Evolutionary conservation across 2,888 invertebrate genomes (phyloP).

Genomic region (Oligia strigilis): DNA sequence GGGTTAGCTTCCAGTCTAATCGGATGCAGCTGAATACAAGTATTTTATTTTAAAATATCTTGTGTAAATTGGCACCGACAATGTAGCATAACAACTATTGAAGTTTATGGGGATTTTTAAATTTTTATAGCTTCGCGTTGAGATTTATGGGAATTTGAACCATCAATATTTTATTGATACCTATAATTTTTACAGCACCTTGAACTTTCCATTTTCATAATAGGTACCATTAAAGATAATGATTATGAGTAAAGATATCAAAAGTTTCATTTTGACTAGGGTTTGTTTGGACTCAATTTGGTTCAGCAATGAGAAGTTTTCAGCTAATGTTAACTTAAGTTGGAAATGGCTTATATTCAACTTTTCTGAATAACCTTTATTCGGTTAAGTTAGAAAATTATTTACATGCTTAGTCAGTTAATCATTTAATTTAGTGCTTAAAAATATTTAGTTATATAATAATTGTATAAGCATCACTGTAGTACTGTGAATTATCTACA

Average conservation of each 20-base stretch:
- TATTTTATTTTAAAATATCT: conserved; percentile 26
- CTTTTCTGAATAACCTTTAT: not conserved
- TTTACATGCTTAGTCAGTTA: not conserved
- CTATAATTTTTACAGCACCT: conserved; percentile 4
- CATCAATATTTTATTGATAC: conserved; percentile 29
- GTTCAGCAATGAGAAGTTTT: not conserved
- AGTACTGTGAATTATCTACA: not conserved
- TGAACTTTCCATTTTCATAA: not conserved
- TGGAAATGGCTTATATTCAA: not conserved
- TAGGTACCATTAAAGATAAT: not conserved
- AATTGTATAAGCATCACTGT: not conserved
- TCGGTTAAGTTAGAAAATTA: not conserved
- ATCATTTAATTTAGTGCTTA: not conserved
- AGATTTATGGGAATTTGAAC: conserved; percentile 24
- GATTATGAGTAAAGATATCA: not conserved
- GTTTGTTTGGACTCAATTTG: not conserved
- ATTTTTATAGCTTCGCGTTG: conserved; percentile 13
- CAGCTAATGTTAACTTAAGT: not conserved
- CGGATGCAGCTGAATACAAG: no score
- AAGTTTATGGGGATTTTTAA: conserved; percentile 8
- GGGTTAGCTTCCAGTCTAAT: no score
- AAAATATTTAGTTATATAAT: not conserved
- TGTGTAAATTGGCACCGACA: conserved; percentile 11
- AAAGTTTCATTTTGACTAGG: not conserved
- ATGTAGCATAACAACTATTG: conserved; percentile 21